phyloP scores from a whole-genome alignment of 2,113 vertebrate genomes.

The Scophthalmus maximus region DNA sequence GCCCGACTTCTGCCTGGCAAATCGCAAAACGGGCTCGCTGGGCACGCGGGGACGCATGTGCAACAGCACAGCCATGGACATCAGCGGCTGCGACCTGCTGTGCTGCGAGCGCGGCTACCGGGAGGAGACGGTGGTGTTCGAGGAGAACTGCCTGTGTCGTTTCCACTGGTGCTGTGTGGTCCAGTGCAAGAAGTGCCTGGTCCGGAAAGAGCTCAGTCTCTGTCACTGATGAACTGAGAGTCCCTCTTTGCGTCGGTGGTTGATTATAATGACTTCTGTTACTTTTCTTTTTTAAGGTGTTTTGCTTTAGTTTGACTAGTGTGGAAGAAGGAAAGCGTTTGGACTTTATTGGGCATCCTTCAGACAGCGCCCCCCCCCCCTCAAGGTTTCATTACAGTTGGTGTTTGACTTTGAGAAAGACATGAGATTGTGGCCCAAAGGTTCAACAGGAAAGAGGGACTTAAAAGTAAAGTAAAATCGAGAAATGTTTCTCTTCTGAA shows the following conservation, averaged over 20 bases:
- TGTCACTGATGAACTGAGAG: constrained; percentile 83
- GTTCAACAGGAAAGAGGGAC: not conserved
- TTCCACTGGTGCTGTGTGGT: constrained; percentile 99
- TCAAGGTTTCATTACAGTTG: not conserved
- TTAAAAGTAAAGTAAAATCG: constrained; percentile 5
- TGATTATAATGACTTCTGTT: constrained; percentile 34
- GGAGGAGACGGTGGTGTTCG: constrained; percentile 90
- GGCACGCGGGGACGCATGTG: constrained; percentile 93
- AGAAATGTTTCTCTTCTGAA: not conserved
- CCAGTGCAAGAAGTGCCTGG: constrained; percentile 95
- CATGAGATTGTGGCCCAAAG: not conserved
- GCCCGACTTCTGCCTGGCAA: constrained; percentile 95
- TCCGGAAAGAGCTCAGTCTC: constrained; percentile 93
- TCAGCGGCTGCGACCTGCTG: constrained; percentile 94
- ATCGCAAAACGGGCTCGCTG: constrained; percentile 93
- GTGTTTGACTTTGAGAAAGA: not conserved
- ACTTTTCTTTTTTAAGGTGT: constrained; percentile 17
- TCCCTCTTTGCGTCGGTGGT: constrained; percentile 1
- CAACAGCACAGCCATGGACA: constrained; percentile 95
- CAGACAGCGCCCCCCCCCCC: constrained; percentile 4
- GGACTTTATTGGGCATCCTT: constrained; percentile 7
- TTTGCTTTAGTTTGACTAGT: constrained; percentile 26
- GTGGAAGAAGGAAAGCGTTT: constrained; percentile 36
- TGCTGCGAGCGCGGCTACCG: constrained; percentile 94
- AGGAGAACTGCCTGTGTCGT: constrained; percentile 97